phyloP scores from a whole-genome alignment of 2,888 invertebrate genomes.

The Eupithecia insigniata region DNA sequence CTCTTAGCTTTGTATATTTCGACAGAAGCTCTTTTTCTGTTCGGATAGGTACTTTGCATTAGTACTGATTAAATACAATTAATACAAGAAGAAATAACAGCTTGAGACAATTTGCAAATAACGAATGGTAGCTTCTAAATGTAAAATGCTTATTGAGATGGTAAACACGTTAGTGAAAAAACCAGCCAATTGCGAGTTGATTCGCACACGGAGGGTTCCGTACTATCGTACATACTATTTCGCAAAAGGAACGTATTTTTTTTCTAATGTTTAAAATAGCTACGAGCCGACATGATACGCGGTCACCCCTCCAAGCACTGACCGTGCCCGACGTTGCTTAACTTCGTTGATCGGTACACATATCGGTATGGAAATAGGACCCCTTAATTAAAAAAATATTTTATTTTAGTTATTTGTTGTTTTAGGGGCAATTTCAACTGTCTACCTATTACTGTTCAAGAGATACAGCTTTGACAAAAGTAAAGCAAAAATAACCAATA shows the following conservation, averaged over 20 bases:
- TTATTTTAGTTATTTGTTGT: too few relatives aligned
- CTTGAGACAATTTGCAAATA: background rate
- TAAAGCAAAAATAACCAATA: too few relatives aligned
- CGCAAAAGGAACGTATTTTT: background rate
- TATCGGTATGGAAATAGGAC: too few relatives aligned
- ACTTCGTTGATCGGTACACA: conserved; percentile 70
- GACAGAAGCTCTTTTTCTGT: background rate
- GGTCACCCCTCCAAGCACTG: conserved; percentile 78
- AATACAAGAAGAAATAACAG: background rate
- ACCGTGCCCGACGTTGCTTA: conserved; percentile 75
- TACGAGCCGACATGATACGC: conserved; percentile 36
- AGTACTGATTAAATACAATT: background rate
- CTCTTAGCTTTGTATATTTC: background rate
- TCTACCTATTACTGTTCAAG: too few relatives aligned
- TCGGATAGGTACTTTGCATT: background rate
- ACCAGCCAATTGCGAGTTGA: background rate
- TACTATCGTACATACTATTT: background rate
- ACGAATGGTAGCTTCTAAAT: background rate
- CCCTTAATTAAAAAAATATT: too few relatives aligned
- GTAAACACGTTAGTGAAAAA: background rate
- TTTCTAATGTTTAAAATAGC: too few relatives aligned
- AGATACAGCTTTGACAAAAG: too few relatives aligned
- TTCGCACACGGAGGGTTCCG: background rate
- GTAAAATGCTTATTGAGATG: background rate
- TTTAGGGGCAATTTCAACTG: too few relatives aligned